These are phyloP conservation scores for Lepus europaeus DNA, from an alignment of 2,113 vertebrate species.

Conservation along the genomic window DNA sequence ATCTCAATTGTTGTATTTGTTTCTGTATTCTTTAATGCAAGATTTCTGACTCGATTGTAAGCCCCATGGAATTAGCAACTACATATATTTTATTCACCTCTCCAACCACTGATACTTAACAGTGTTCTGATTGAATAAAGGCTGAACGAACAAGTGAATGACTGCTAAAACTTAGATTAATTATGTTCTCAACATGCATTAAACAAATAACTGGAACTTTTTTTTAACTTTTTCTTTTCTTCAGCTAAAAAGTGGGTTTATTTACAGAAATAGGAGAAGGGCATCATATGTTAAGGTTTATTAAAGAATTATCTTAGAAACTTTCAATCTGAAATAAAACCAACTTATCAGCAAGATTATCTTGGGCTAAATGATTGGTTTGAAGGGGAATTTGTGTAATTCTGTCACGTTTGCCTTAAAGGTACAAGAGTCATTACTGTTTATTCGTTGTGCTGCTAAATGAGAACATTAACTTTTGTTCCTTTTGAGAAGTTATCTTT, in stretches of 20 bases:
- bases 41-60: not conserved
- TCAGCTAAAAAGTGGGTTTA: conserved; percentile 9
- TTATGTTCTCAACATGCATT: not conserved
- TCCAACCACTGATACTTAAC: not conserved
- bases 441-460: not conserved
- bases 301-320: conserved; percentile 11
- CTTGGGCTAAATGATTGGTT: not conserved
- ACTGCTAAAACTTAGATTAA: conserved; percentile 45
- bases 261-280: not conserved
- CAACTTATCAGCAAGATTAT: not conserved
- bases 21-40: conserved; percentile 22
- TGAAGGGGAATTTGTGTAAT: not conserved
- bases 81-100: not conserved
- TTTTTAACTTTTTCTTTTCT: conserved; percentile 29
- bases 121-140: not conserved
- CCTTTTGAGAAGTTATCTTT: not conserved
- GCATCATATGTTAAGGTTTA: not conserved
- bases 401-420: conserved; percentile 6
- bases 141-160: conserved; percentile 12
- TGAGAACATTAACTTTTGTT: not conserved
- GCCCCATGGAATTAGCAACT: not conserved
- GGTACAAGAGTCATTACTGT: not conserved
- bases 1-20: not conserved
- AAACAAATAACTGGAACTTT: not conserved
- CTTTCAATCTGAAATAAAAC: conserved; percentile 7